Evolutionary conservation across 2,113 vertebrate genomes (phyloP), one percentile per base, ranked within the genome.

Genomic region (Leptobrachium ailaonicum): DNA sequence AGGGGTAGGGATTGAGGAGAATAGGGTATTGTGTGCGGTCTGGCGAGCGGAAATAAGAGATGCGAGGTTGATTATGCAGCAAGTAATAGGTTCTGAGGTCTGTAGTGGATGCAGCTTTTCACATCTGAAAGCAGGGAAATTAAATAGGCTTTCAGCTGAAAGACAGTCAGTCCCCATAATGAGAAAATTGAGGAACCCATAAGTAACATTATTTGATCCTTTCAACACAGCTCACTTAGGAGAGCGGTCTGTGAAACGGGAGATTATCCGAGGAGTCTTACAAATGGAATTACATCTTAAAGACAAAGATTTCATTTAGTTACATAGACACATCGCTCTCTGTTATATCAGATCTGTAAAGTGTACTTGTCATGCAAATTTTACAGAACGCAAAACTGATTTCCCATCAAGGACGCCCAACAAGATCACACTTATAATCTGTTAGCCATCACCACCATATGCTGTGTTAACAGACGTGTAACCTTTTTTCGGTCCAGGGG

Each of bases 71-170:
- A 64, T 64, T 64, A 41, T 43, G 32, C 76, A 10, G 66, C 60
- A 66, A 70, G 14, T 76, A 76, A 69, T 77, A 77, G 47, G 66
- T 68, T 45, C n/a, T 53, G 44, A 71, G 69, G 69, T 56, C 67
- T 66, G 58, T 41, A 54, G 43, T 56, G 47, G 68, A 53, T 71
- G 45, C 56, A 63, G 76, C 76, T 14, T 41, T 63, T 71, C 32
- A 20, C 58, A 54, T 72, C 32, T 50, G 8, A 63, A 53, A 11
- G 32, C 76, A 71, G 11, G 41, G 67, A 63, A 73, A 78, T 78
- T 41, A 79, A 79, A 79, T 53, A 41, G 44, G 77, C 68, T 71
- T 62, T 53, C 2, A 64, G 56, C 77, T 54, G 45, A 8, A 41
- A 73, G 70, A 40, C 60, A 41, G 43, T 4, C 10, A 32, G 41